Percentiles rank a stretch among this genome's conserved stretches.
Conservation (phyloP, 2,113 vertebrate species). For the Coptodon bakossiorum region DNA sequence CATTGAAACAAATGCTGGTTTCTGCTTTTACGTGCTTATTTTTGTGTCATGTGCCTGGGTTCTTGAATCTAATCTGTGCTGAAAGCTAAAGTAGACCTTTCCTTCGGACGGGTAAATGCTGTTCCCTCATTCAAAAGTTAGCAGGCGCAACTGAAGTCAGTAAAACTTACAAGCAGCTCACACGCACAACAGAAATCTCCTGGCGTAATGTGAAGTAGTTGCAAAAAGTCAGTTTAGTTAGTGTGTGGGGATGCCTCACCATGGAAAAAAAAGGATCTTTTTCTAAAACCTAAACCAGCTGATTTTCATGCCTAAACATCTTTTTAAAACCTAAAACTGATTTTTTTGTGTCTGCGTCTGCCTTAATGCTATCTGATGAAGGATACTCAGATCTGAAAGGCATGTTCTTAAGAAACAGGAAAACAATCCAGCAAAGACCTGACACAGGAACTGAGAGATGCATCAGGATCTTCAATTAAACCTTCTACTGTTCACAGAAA, state of each 20-base stretch:
- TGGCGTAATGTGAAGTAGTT: rapidly evolving
- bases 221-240: not conserved
- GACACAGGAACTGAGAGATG: not conserved
- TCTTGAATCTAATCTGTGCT: not conserved
- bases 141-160: not conserved
- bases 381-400: not conserved
- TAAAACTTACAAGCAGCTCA: not conserved
- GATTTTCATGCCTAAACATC: not conserved
- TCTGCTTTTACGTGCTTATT: not conserved
- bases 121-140: not conserved
- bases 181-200: not conserved
- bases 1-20: not conserved
- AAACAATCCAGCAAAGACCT: not conserved
- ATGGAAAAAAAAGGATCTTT: not conserved
- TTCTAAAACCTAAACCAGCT: not conserved
- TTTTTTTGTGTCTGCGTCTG: not conserved
- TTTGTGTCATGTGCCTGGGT: not conserved
- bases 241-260: not conserved
- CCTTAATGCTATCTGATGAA: not conserved
- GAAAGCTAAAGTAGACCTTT: not conserved
- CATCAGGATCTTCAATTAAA: not conserved
- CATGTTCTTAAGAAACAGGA: not conserved
- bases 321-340: not conserved
- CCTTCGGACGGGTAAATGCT: not conserved
- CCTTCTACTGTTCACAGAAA: not conserved